phyloP scores from a whole-genome alignment of 2,797 vertebrate genomes.

The Peromyscus melanophrys region DNA sequence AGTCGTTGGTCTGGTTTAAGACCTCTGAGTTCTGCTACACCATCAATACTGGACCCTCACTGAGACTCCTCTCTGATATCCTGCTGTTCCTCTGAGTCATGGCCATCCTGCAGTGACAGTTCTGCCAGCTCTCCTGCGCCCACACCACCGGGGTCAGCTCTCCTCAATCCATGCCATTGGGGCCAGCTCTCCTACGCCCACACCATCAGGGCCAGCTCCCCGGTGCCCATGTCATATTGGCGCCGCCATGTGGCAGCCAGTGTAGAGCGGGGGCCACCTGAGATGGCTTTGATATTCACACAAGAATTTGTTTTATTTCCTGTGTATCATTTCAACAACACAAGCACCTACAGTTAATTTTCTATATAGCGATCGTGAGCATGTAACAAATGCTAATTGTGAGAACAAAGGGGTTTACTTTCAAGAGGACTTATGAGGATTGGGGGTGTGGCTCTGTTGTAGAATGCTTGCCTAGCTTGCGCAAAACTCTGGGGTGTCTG shows the following conservation, averaged over 20 bases:
- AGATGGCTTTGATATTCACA: background rate
- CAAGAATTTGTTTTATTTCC: background rate
- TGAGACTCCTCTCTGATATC: background rate
- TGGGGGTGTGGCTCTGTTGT: background rate
- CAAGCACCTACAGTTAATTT: background rate
- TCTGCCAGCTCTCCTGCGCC: background rate
- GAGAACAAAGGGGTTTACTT: background rate
- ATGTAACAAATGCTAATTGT: background rate
- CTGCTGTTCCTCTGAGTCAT: background rate
- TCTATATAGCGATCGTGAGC: background rate
- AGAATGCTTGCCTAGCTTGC: background rate
- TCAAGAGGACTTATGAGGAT: background rate
- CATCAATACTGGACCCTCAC: background rate
- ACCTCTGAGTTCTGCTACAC: background rate
- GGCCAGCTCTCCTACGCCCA: background rate
- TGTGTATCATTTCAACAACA: background rate
- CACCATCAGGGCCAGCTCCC: background rate
- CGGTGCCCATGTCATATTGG: background rate
- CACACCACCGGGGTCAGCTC: background rate
- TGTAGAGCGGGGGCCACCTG: too few relatives aligned
- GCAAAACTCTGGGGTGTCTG: background rate
- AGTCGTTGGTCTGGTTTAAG: background rate
- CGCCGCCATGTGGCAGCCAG: background rate
- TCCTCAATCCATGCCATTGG: background rate
- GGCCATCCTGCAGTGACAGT: background rate